Conservation (phyloP, 2,888 invertebrate genomes). For the Temnothorax unifasciatus region DNA sequence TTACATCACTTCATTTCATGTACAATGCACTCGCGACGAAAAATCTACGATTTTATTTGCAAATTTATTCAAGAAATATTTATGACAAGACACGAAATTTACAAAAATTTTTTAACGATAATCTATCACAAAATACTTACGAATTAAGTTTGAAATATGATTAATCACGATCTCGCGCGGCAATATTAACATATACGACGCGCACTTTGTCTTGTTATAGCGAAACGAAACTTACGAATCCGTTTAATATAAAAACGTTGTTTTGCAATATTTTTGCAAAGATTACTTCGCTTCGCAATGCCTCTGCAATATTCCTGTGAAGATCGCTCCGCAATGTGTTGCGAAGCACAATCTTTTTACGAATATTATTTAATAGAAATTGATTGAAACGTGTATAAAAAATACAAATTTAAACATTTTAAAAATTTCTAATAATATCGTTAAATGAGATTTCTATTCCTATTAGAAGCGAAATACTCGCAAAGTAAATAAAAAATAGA, state of each 20-base stretch:
- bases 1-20: background rate
- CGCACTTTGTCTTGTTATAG: background rate
- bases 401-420: background rate
- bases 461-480: background rate
- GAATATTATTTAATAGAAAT: background rate
- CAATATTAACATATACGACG: background rate
- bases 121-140: background rate
- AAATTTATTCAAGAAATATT: conserved; percentile 10
- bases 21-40: background rate
- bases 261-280: background rate
- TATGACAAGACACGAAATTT: background rate
- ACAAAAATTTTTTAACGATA: background rate
- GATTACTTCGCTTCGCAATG: background rate
- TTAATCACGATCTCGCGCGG: background rate
- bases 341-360: background rate
- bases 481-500: background rate
- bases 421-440: background rate
- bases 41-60: background rate
- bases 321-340: background rate
- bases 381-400: background rate
- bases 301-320: background rate
- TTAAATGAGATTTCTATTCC: background rate
- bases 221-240: background rate
- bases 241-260: background rate
- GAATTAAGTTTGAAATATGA: background rate